Base-by-base conservation (phyloP, 92 coral and sea anemone species). In the Plumapathes pennacea region DNA sequence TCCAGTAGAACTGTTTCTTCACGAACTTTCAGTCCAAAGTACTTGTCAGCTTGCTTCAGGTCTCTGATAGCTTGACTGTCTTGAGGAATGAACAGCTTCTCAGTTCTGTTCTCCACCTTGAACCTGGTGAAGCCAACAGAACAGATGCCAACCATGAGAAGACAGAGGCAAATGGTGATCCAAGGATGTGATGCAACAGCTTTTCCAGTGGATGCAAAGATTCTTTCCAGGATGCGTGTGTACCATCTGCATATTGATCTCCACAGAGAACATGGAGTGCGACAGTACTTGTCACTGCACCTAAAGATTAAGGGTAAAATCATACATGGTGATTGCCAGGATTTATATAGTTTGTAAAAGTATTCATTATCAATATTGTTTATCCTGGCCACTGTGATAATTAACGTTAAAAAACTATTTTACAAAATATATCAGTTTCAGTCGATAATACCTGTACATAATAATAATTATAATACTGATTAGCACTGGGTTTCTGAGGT, bases 1-100 rank as follows among this genome's bases (percentile, higher is more conserved):
- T 55, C 74, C 9, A 75, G 47, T 2, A 82, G 44, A 15, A 82
- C 9, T 10, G 45, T 65, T 29, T 82, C 79, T 10, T 42, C 67
- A 10, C 78, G 81, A 9, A 65, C 19, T 58, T 76, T 49, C 28
- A 82, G 50, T 38, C 59, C 49, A 49, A 75, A 82, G 57, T 52
- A 47, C 34, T 69, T 50, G 7, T 65, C 71, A 2, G 96, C 90
- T 14, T 46, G 65, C 32, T 70, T 32, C 4, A 88, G 46, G 26
- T 88, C 81, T 38, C 57, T 62, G 15, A 83, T 45, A 24, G 86
- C 48, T 32, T 67, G 38, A 44, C 96, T 87, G 2, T 78, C 30
- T 11, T 84, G 78, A 11, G 96, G 96, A 18, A 88, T 64, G 47
- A 77, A 88, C 5, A 88, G 71, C 25, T 83, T 83, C 46, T 72